Conservation (phyloP, 2,888 invertebrate species). For the Ennomos fuscantarius region DNA sequence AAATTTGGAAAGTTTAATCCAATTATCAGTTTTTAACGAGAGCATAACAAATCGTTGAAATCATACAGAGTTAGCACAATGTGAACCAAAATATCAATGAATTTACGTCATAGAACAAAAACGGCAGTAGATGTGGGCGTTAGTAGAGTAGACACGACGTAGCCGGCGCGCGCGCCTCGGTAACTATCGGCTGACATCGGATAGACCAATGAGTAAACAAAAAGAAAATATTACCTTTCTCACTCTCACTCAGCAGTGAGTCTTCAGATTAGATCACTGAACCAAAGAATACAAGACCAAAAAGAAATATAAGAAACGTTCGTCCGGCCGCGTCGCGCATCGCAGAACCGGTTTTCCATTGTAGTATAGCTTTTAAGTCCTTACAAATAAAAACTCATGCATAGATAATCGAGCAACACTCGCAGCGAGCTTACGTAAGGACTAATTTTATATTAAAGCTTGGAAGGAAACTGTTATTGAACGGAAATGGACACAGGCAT, state of each 20-base stretch:
- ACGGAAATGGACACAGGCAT: constrained; percentile 72
- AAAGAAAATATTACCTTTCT: constrained; percentile 50
- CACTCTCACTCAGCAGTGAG: constrained; percentile 56
- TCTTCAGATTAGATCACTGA: constrained; percentile 76
- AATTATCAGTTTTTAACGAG: constrained; percentile 19
- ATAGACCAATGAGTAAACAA: constrained; percentile 47
- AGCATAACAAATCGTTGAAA: constrained; percentile 2
- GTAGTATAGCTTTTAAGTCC: constrained; percentile 65
- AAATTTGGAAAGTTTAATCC: constrained; percentile 12
- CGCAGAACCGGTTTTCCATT: constrained; percentile 71
- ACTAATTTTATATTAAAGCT: constrained; percentile 28
- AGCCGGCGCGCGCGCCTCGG: constrained; percentile 68
- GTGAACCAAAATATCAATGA: constrained; percentile 70
- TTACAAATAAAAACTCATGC: constrained; percentile 74
- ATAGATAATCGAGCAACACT: constrained; percentile 70
- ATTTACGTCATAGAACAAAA: constrained; percentile 67
- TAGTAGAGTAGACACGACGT: constrained; percentile 48
- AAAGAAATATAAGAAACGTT: constrained; percentile 73
- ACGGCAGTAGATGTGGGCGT: constrained; percentile 51
- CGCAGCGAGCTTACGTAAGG: constrained; percentile 61
- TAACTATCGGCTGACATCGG: constrained; percentile 59
- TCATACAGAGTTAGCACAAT: constrained; percentile 39
- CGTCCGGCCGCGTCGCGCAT: constrained; percentile 65
- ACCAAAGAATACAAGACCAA: constrained; percentile 78
- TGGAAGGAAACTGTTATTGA: constrained; percentile 77